These are phyloP conservation scores for Octodonta nipae DNA, from an alignment of 2,888 invertebrate genomes.

Conservation along the genomic window DNA sequence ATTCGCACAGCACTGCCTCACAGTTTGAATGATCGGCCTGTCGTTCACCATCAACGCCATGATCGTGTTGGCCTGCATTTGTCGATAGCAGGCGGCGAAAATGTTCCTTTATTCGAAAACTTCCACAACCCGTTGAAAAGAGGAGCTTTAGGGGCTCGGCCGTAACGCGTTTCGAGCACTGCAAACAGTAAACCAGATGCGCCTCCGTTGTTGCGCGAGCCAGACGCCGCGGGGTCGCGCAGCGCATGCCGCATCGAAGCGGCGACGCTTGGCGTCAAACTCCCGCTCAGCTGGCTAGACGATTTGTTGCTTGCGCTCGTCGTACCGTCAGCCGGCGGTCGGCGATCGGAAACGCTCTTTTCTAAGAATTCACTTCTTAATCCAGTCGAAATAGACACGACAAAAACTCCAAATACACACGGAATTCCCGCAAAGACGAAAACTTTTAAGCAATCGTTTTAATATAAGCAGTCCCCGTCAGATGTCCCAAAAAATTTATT, in stretches of 20 bases:
- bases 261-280: slow-evolving; percentile 1
- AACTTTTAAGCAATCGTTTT: no score
- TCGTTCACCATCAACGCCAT: slow-evolving; percentile 29
- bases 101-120: slow-evolving; percentile 13
- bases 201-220: slow-evolving; percentile 1
- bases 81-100: slow-evolving; percentile 11
- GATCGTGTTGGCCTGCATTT: slow-evolving; percentile 14
- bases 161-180: slow-evolving; percentile 1
- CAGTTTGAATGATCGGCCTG: slow-evolving; percentile 19
- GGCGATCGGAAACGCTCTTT: no score
- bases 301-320: no score
- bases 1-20: slow-evolving; percentile 22
- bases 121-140: slow-evolving; percentile 25
- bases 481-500: no score
- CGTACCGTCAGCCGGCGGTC: no score
- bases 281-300: no score
- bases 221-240: neutral
- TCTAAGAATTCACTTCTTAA: no score
- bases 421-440: no score
- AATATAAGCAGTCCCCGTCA: no score
- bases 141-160: slow-evolving; percentile 7
- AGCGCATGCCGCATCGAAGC: neutral
- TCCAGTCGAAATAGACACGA: no score
- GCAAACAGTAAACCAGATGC: slow-evolving; percentile 1
- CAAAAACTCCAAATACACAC: no score